Percentiles rank a stretch among this genome's conserved stretches.
Evolutionary conservation across 1,140 invertebrate species (phyloP).

Genomic region (Heliconius congener): DNA sequence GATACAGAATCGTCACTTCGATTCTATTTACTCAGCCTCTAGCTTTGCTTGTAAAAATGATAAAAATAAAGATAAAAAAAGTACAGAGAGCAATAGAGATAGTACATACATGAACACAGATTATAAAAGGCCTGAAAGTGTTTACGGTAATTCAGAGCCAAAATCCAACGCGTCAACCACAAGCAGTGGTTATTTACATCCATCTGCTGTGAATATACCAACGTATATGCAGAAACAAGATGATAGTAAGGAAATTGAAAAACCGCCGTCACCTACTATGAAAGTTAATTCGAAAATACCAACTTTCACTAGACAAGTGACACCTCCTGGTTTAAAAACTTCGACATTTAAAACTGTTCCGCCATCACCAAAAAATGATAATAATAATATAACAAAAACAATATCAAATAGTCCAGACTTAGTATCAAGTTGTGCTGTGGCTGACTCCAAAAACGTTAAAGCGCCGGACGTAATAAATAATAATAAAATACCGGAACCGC

Average conservation of each 20-base stretch:
- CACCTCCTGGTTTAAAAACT: constrained; percentile 76
- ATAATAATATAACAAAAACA: constrained; percentile 62
- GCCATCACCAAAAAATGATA: constrained; percentile 59
- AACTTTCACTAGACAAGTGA: constrained; percentile 76
- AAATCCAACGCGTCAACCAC: constrained; percentile 84
- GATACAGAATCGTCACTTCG: constrained; percentile 91
- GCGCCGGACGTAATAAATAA: constrained; percentile 84
- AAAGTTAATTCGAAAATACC: constrained; percentile 74
- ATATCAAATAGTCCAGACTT: constrained; percentile 86
- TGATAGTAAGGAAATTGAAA: constrained; percentile 55
- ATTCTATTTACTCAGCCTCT: constrained; percentile 92
- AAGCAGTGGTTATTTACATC: constrained; percentile 87
- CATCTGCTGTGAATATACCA: constrained; percentile 85
- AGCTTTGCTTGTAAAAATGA: constrained; percentile 85
- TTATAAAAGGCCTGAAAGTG: constrained; percentile 83
- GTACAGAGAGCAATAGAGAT: constrained; percentile 60
- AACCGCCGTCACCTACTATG: constrained; percentile 65
- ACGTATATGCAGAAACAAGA: constrained; percentile 65
- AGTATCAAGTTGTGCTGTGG: constrained; percentile 84
- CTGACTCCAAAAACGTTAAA: constrained; percentile 78
- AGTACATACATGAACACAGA: constrained; percentile 73
- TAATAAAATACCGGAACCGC: constrained; percentile 66
- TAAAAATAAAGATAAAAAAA: constrained; percentile 83
- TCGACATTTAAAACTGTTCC: constrained; percentile 72
- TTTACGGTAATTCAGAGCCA: constrained; percentile 83